Conservation (phyloP, 2,797 vertebrate species). For the Epinephelus malabaricus region DNA sequence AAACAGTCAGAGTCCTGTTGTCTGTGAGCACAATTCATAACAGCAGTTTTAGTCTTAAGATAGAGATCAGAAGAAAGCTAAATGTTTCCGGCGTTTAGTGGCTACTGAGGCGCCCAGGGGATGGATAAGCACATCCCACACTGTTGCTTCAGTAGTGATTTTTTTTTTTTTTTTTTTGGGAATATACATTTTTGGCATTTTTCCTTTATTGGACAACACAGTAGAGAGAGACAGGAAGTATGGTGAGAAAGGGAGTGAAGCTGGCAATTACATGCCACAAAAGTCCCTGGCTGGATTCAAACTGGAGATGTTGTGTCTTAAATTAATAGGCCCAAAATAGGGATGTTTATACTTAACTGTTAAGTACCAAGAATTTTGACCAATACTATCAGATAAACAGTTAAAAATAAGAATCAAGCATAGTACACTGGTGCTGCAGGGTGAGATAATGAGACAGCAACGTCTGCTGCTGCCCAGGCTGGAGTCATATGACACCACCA, state of each 20-base stretch:
- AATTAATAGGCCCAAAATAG: background rate
- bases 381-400: no score
- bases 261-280: background rate
- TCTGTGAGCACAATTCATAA: slow-evolving; percentile 36
- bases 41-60: slow-evolving; percentile 61
- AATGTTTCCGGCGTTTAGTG: slow-evolving; percentile 79
- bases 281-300: slow-evolving; percentile 2
- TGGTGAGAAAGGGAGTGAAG: background rate
- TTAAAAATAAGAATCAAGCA: no score
- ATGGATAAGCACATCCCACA: slow-evolving; percentile 59
- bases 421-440: no score
- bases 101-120: slow-evolving; percentile 57
- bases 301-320: background rate
- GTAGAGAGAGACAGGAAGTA: slow-evolving; percentile 33
- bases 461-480: no score
- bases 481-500: no score
- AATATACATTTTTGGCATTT: slow-evolving; percentile 62
- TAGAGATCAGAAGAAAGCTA: slow-evolving; percentile 76
- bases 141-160: slow-evolving; percentile 34
- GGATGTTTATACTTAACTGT: no score
- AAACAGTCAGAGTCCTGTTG: slow-evolving; percentile 20
- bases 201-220: slow-evolving; percentile 42
- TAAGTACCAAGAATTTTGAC: no score
- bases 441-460: no score
- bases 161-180: background rate